A percentile compares a stretch with the other conserved stretches of the same genome.
These are phyloP conservation scores for Tetragonula clypearis DNA, from an alignment of 1,140 invertebrate species.

Conservation along the genomic window DNA sequence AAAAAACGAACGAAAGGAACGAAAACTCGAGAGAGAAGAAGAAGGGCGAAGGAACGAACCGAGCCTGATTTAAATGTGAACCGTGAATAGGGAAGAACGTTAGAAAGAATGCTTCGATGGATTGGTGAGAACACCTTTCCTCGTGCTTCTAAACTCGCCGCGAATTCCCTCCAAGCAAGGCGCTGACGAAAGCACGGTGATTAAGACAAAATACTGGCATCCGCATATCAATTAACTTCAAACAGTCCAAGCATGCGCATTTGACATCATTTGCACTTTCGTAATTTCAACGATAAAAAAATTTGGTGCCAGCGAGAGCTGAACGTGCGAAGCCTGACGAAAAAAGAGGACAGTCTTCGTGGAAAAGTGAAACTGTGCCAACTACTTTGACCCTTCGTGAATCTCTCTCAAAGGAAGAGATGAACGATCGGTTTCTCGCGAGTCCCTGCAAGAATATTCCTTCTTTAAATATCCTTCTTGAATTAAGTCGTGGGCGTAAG, in stretches of 20 bases:
- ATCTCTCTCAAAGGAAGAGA: not conserved
- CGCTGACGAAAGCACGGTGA: no score
- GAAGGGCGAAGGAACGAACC: not conserved
- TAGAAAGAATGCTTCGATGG: not conserved
- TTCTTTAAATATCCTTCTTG: not conserved
- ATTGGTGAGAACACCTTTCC: not conserved
- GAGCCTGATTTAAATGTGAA: constrained; percentile 6
- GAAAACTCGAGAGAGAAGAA: not conserved
- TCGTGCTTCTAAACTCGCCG: no score
- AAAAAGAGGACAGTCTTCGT: not conserved
- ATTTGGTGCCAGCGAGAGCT: no score
- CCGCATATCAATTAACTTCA: no score
- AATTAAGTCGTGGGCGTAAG: not conserved
- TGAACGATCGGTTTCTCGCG: not conserved
- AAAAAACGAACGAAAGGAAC: no score
- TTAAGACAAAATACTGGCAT: no score
- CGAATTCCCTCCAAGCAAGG: no score
- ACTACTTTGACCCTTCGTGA: not conserved
- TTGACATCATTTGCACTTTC: no score
- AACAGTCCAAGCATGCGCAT: no score
- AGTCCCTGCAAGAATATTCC: not conserved
- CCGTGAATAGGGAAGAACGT: not conserved
- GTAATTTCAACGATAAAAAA: no score
- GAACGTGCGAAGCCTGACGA: no score
- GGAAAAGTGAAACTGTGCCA: not conserved